Evolutionary conservation across 2,888 invertebrate genomes (phyloP).

Genomic region (Pachydiplax longipennis): DNA sequence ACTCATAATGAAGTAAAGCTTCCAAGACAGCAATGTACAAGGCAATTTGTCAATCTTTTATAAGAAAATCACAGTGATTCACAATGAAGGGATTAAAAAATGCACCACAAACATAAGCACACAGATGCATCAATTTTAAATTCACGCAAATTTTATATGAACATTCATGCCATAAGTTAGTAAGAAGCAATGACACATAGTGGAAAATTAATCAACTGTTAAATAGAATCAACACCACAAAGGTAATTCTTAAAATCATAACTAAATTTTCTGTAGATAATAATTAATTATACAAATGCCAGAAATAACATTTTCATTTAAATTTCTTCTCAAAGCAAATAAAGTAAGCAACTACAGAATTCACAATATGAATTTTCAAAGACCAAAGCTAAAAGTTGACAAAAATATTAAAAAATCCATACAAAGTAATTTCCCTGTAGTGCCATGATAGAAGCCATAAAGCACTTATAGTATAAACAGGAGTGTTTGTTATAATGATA

Average conservation of each 20-base stretch:
- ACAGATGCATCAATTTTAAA: not conserved
- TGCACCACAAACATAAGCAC: not conserved
- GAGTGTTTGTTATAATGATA: too few relatives aligned
- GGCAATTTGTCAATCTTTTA: not conserved
- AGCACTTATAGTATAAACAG: too few relatives aligned
- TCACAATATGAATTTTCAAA: too few relatives aligned
- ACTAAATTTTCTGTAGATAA: not conserved
- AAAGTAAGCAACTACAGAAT: too few relatives aligned
- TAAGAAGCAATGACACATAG: not conserved
- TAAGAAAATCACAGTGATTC: not conserved
- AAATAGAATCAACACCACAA: not conserved
- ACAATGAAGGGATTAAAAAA: not conserved
- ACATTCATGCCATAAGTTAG: not conserved
- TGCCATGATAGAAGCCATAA: too few relatives aligned
- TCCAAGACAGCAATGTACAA: not conserved
- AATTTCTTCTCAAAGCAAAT: too few relatives aligned
- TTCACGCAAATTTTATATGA: not conserved
- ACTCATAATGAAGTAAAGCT: too few relatives aligned
- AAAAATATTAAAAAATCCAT: too few relatives aligned
- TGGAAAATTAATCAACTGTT: not conserved
- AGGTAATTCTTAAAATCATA: not conserved
- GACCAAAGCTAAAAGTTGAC: too few relatives aligned
- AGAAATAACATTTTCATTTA: too few relatives aligned
- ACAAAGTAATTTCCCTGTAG: too few relatives aligned
- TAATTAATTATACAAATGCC: not conserved